Evolutionary conservation across 2,888 invertebrate species (phyloP).

Genomic region (Tachina lurida): DNA sequence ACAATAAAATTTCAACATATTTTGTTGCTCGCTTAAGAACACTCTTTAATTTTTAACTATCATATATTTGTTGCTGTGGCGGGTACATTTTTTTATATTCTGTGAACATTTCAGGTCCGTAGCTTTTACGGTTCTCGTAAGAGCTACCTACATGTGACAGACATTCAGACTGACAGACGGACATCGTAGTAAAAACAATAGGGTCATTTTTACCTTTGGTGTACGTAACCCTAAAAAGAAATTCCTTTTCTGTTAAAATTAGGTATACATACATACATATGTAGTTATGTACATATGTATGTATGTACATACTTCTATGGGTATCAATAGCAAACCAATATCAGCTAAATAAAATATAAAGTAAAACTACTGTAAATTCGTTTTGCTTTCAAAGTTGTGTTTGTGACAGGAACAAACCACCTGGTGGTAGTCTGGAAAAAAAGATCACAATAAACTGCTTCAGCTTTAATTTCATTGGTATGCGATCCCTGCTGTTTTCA

Average conservation of each 20-base stretch:
- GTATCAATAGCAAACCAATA: constrained; percentile 19
- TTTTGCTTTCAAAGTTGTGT: constrained; percentile 25
- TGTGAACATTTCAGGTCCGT: no score
- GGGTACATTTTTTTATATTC: no score
- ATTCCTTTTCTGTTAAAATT: neutral
- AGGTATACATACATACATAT: neutral
- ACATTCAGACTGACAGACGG: no score
- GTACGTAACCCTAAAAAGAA: no score
- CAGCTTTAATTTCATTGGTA: constrained; percentile 37
- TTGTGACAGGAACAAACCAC: constrained; percentile 51
- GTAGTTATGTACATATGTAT: neutral
- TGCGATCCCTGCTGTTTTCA: constrained; percentile 66
- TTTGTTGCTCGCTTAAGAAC: no score
- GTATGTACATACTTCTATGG: neutral
- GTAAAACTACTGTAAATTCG: neutral
- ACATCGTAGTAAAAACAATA: no score
- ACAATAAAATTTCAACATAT: no score
- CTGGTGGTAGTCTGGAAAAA: constrained; percentile 56
- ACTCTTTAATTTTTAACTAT: no score
- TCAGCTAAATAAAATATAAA: constrained; percentile 22
- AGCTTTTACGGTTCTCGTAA: no score
- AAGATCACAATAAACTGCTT: constrained; percentile 22
- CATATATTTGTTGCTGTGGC: no score
- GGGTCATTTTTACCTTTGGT: no score
- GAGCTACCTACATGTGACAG: no score